phyloP scores from a whole-genome alignment of 2,113 vertebrate species.

The Pelecanoides urinatrix region DNA sequence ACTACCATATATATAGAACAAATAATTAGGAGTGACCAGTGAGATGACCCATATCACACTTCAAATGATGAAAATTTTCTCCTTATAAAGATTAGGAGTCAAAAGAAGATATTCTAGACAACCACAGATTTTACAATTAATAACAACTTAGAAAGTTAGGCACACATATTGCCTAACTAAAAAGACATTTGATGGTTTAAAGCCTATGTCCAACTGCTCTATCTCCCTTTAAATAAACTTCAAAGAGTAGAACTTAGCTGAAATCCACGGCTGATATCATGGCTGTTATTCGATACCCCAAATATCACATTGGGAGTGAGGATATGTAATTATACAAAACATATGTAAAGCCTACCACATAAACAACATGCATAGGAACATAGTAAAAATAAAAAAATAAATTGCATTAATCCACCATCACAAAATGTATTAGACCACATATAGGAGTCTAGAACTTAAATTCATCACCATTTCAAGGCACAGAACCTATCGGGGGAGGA shows the following conservation, averaged over 20 bases:
- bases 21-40: neutral
- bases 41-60: neutral
- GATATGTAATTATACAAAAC: neutral
- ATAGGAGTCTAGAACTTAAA: neutral
- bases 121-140: neutral
- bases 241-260: neutral
- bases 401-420: neutral
- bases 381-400: neutral
- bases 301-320: neutral
- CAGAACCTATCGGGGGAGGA: neutral
- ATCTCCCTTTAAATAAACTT: neutral
- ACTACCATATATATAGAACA: neutral
- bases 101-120: neutral
- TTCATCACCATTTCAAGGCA: neutral
- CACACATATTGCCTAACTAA: neutral
- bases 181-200: neutral
- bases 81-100: neutral
- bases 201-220: neutral
- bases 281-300: neutral
- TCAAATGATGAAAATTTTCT: neutral
- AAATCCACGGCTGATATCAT: neutral
- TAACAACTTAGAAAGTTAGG: neutral
- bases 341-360: neutral
- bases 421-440: neutral
- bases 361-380: neutral